Evolutionary conservation across 1,140 invertebrate species (phyloP), one percentile per base, ranked within the genome.

Genomic region (Drosophila seguyi): DNA sequence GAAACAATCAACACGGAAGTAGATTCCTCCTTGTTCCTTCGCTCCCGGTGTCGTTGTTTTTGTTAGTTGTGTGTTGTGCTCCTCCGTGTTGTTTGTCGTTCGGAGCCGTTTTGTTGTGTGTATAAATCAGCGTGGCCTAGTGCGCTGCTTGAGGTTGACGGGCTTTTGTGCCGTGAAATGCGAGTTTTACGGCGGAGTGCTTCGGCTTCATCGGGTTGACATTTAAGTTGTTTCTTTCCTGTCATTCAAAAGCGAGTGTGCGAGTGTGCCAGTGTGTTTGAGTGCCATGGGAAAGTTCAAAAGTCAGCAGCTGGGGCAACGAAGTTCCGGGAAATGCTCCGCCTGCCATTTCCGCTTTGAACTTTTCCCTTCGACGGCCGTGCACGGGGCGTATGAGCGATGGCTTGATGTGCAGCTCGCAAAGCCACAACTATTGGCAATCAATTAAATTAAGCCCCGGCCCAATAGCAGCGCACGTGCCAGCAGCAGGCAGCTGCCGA

Each of bases 1-100:
- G 81, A 87, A 87, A 87, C 83, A 87, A 87, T 87, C 83, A 87
- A 87, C 83, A 88, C 83, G 83, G 83, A 87, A 87, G 83, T 83
- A 71, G 82, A 88, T 88, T 87, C 76, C 78, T 60, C 20, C 27
- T 41, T 45, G 34, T 55, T 42, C 41, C 13, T 34, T 45, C 22
- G 57, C 80, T 80, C 60, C 63, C 59, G 63, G 71, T 74, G 61
- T 76, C 72, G 66, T 65, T 60, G 45, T 65, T 48, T 44, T 44
- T 44, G 18, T 11, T 44, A 44, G 41, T 65, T 42, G 31, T 42
- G 31, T 68, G 56, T 56, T 44, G n/a, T 79, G 56, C 57, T 66
- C 45, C 57, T 66, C 45, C 48, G 20, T 50, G 25, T 48, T n/a
- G 47, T 18, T 50, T 63, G 65, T 69, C 69, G 69, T 61, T 60